phyloP scores from a whole-genome alignment of 2,113 vertebrate species.

The Zosterops borbonicus region DNA sequence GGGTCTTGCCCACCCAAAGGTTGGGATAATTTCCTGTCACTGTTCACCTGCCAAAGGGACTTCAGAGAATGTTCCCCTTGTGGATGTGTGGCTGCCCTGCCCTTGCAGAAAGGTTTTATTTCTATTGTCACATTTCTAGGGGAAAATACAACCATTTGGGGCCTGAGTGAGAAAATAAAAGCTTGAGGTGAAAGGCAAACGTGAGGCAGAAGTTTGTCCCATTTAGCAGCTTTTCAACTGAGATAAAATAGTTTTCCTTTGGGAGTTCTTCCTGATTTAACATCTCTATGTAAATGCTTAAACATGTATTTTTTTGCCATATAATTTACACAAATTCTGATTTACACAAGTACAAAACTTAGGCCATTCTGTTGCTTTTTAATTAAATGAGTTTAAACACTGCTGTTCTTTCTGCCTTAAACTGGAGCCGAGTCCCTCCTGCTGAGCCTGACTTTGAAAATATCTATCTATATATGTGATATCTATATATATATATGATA shows the following conservation, averaged over 20 bases:
- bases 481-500: not conserved
- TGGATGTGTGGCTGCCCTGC: not conserved
- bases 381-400: not conserved
- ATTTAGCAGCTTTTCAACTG: not conserved
- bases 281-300: not conserved
- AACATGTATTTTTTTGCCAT: not conserved
- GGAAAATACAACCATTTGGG: not conserved
- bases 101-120: not conserved
- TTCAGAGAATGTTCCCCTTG: accelerated
- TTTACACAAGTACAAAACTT: not conserved
- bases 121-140: not conserved
- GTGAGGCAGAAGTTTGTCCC: not conserved
- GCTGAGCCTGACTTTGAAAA: not conserved
- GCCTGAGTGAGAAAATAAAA: not conserved
- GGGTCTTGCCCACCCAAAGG: accelerated
- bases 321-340: not conserved
- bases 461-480: not conserved
- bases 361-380: not conserved
- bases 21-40: not conserved
- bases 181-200: not conserved
- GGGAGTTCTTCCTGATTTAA: not conserved
- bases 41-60: accelerated
- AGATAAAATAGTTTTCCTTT: not conserved
- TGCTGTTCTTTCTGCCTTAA: not conserved
- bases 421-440: not conserved